Percentiles rank a stretch among this genome's conserved stretches.
phyloP scores from a whole-genome alignment of 2,113 vertebrate genomes.

The Theropithecus gelada region DNA sequence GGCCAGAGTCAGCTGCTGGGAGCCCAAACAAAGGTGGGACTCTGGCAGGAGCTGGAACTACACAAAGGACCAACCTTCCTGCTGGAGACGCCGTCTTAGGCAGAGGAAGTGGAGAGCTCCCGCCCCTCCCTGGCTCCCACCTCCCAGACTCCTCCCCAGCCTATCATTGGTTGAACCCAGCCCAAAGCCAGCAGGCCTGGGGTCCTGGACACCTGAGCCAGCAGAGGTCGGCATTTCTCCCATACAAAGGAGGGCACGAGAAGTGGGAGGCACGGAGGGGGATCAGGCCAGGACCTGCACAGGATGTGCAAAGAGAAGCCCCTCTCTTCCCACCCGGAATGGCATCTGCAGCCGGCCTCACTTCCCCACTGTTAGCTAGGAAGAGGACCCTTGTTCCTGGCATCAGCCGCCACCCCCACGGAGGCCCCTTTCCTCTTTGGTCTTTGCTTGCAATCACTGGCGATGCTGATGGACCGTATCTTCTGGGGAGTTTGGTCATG shows the following conservation, averaged over 20 bases:
- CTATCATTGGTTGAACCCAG: not conserved
- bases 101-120: accelerated
- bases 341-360: not conserved
- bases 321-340: not conserved
- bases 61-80: not conserved
- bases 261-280: accelerated
- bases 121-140: not conserved
- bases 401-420: accelerated
- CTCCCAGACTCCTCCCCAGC: not conserved
- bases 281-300: not conserved
- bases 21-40: not conserved
- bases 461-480: not conserved
- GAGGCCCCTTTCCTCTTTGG: too few species aligned
- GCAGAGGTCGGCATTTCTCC: not conserved
- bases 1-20: not conserved
- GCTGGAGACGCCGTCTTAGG: not conserved
- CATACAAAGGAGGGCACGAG: too few species aligned
- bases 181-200: not conserved
- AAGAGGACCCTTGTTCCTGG: not conserved
- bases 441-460: not conserved
- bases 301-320: not conserved
- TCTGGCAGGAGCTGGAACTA: not conserved
- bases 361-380: too few species aligned
- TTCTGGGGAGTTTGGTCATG: not conserved
- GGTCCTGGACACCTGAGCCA: not conserved